phyloP scores from a whole-genome alignment of 2,113 vertebrate species.

The Callionymus lyra region DNA sequence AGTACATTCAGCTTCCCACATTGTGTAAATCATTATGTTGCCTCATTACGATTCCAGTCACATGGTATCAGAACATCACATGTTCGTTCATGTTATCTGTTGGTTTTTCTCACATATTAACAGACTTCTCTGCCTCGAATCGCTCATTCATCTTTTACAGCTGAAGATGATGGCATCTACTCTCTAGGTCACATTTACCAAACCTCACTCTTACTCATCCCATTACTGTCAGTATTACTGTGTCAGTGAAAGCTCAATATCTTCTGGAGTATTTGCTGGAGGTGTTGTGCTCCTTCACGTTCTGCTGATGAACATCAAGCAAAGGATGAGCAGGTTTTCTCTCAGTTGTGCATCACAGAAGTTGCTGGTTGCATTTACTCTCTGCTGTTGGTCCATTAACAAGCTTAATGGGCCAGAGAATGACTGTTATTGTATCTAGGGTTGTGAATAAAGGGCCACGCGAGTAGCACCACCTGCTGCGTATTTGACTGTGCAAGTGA shows the following conservation, averaged over 20 bases:
- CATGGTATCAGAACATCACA: constrained; percentile 18
- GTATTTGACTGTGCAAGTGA: constrained; percentile 9
- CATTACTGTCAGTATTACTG: too few relatives aligned
- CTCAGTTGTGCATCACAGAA: constrained; percentile 25
- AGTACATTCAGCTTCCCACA: constrained; percentile 9
- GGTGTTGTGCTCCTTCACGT: too few relatives aligned
- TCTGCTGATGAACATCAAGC: too few relatives aligned
- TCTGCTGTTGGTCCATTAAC: constrained; percentile 10
- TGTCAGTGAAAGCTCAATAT: too few relatives aligned
- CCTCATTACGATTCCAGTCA: constrained; percentile 44
- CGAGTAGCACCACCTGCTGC: constrained; percentile 31
- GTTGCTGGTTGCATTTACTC: constrained; percentile 21
- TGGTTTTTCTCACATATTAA: too few relatives aligned
- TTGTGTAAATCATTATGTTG: constrained; percentile 27
- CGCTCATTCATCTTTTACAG: too few relatives aligned
- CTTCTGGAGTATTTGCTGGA: too few relatives aligned
- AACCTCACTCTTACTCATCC: too few relatives aligned
- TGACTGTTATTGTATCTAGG: constrained; percentile 12
- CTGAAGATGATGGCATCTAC: too few relatives aligned
- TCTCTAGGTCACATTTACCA: too few relatives aligned
- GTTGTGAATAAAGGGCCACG: constrained; percentile 2
- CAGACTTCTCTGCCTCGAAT: too few relatives aligned
- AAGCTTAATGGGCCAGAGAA: constrained; percentile 27
- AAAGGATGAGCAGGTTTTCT: constrained; percentile 1
- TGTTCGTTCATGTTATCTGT: too few relatives aligned